These are phyloP conservation scores for Urophycis tenuis DNA, from an alignment of 2,797 vertebrate genomes.

Conservation along the genomic window DNA sequence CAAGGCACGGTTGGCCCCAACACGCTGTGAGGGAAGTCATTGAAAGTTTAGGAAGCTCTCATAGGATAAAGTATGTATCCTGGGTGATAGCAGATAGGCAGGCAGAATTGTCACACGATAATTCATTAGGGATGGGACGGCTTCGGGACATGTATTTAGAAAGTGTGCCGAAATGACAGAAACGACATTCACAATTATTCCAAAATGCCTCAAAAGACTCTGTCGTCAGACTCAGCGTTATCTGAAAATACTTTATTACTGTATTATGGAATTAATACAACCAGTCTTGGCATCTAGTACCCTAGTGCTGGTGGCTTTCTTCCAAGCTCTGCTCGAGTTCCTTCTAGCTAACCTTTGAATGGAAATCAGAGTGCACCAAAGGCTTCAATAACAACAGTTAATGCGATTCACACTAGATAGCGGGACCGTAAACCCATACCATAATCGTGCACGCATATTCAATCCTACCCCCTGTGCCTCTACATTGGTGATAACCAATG, in stretches of 20 bases:
- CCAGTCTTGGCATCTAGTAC: background rate
- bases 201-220: background rate
- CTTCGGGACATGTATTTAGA: background rate
- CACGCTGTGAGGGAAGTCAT: constrained; percentile 27
- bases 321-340: background rate
- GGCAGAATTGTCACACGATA: background rate
- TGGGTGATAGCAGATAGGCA: background rate
- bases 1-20: constrained; percentile 48
- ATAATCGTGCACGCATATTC: background rate
- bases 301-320: background rate
- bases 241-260: background rate
- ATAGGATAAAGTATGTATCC: background rate
- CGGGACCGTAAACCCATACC: background rate
- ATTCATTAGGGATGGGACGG: background rate
- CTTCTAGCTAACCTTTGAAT: background rate
- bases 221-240: background rate
- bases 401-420: background rate
- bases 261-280: background rate
- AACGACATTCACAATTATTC: background rate
- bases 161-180: background rate
- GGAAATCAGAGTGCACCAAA: background rate
- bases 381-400: background rate
- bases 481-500: background rate
- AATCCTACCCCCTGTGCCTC: background rate
- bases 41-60: background rate